phyloP scores from a whole-genome alignment of 92 coral and sea anemone species.

The Metridium senile region DNA sequence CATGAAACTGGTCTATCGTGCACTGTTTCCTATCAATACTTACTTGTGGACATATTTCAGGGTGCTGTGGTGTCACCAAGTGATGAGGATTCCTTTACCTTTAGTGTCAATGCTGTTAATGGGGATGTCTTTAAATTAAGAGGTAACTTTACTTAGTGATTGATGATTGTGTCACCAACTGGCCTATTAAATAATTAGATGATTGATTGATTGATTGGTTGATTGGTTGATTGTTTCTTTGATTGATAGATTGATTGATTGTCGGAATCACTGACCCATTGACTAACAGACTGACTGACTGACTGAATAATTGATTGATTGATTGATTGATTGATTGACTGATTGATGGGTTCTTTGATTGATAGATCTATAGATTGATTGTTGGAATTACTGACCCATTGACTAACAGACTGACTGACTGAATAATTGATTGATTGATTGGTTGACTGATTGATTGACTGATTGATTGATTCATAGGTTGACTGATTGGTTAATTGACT shows the following conservation, averaged over 20 bases:
- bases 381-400: not conserved
- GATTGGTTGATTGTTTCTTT: not conserved
- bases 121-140: conserved; percentile 95
- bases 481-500: not conserved
- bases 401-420: not conserved
- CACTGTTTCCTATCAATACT: no score
- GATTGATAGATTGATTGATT: not conserved
- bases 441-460: not conserved
- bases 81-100: conserved; percentile 97
- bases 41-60: no score
- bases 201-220: not conserved
- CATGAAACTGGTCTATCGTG: no score
- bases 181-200: no score
- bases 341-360: not conserved
- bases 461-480: not conserved
- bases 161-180: no score
- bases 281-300: not conserved
- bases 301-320: not conserved
- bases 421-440: not conserved
- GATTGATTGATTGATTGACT: not conserved
- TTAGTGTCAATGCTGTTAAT: conserved; percentile 96
- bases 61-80: conserved; percentile 96
- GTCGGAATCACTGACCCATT: not conserved
- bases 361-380: not conserved
- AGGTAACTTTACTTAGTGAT: no score